phyloP scores from a whole-genome alignment of 2,888 invertebrate genomes.

The Monoplex corrugatus region DNA sequence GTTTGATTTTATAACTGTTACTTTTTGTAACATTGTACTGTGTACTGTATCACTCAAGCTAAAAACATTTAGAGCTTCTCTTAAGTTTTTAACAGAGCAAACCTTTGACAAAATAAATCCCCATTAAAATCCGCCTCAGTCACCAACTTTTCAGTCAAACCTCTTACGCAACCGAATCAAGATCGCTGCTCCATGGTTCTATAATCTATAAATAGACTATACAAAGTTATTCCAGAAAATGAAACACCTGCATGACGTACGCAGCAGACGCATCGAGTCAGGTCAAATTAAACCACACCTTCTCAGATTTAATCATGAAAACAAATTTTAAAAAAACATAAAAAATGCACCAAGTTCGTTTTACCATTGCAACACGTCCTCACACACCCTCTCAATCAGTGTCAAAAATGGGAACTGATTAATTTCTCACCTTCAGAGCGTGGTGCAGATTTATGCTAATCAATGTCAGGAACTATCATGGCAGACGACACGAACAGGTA shows the following conservation, averaged over 20 bases:
- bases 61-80: too few species aligned
- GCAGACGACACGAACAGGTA: constrained; percentile 51
- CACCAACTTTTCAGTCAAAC: too few species aligned
- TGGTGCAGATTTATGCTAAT: constrained; percentile 50
- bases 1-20: too few species aligned
- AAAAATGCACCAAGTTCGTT: not conserved
- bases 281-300: not conserved
- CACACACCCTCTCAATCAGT: not conserved
- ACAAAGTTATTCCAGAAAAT: constrained; percentile 35
- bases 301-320: not conserved
- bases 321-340: not conserved
- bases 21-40: too few species aligned
- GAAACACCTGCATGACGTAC: constrained; percentile 38
- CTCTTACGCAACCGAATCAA: not conserved
- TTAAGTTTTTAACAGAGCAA: too few species aligned
- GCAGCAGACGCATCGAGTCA: not conserved
- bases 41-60: too few species aligned
- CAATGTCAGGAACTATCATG: constrained; percentile 42
- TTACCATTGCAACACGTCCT: not conserved
- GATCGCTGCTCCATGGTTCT: not conserved
- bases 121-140: too few species aligned
- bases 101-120: too few species aligned
- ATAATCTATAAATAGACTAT: constrained; percentile 21
- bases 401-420: not conserved
- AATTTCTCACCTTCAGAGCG: constrained; percentile 37